Conservation (phyloP, 2,888 invertebrate genomes). For the Sisyra nigra region DNA sequence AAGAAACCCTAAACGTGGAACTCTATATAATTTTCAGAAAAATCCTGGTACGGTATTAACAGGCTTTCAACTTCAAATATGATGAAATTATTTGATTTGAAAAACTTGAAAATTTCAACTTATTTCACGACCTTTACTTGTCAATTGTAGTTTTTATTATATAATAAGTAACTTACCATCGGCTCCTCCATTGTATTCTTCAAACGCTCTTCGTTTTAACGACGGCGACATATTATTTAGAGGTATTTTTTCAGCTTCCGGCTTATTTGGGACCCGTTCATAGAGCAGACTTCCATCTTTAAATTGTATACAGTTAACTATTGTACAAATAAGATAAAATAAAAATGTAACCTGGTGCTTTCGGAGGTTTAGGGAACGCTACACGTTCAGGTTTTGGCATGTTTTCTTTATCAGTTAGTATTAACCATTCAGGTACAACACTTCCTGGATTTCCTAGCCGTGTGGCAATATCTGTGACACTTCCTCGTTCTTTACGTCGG, state of each 20-base stretch:
- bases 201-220: conserved; percentile 73
- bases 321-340: conserved; percentile 5
- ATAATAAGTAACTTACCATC: conserved; percentile 67
- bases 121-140: no score
- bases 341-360: conserved; percentile 49
- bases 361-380: conserved; percentile 82
- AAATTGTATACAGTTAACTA: conserved; percentile 11
- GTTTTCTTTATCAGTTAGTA: conserved; percentile 54
- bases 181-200: conserved; percentile 70
- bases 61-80: no score
- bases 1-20: no score
- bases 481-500: conserved; percentile 40
- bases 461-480: conserved; percentile 55
- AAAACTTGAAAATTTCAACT: no score
- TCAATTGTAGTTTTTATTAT: no score
- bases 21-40: no score
- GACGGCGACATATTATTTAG: conserved; percentile 35
- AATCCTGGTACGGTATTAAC: no score
- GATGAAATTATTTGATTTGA: no score
- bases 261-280: conserved; percentile 71
- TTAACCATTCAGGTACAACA: conserved; percentile 49
- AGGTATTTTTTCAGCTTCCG: conserved; percentile 51
- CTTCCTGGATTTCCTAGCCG: conserved; percentile 45
- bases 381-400: conserved; percentile 68
- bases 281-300: conserved; percentile 73